Evolutionary conservation across 1,140 invertebrate species (phyloP).

Genomic region (Drosophila lacertosa): DNA sequence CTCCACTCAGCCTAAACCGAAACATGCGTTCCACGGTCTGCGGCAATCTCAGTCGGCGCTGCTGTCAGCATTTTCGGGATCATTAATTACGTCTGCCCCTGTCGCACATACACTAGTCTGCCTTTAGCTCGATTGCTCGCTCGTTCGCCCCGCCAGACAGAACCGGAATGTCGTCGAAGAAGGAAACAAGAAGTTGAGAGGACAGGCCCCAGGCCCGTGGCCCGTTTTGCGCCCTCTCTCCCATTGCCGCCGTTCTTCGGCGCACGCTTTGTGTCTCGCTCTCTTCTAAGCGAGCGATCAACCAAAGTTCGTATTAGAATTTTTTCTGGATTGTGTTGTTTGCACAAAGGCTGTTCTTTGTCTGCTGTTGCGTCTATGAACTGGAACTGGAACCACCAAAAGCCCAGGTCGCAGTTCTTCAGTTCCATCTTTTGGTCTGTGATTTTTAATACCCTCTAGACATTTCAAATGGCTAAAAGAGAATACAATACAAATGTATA

Average conservation of each 20-base stretch:
- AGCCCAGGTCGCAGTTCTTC: constrained; percentile 1
- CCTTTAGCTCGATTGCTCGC: constrained; percentile 1
- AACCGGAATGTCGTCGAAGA: constrained; percentile 75
- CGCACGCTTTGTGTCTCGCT: constrained; percentile 22
- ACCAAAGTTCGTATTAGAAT: constrained; percentile 58
- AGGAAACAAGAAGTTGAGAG: constrained; percentile 77
- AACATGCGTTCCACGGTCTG: constrained; percentile 63
- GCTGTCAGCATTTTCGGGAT: constrained; percentile 76
- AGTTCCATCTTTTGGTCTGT: constrained; percentile 4
- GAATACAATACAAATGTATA: neutral
- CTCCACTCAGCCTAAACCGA: constrained; percentile 32
- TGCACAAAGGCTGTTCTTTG: constrained; percentile 63
- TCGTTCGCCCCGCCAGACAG: constrained; percentile 22
- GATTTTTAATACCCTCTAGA: constrained; percentile 3
- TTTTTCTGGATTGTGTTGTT: constrained; percentile 30
- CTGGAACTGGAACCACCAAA: constrained; percentile 39
- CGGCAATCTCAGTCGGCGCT: constrained; percentile 25
- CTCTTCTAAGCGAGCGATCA: constrained; percentile 44
- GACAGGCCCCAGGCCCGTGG: constrained; percentile 14
- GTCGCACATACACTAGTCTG: constrained; percentile 16
- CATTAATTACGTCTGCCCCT: constrained; percentile 72
- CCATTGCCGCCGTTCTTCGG: constrained; percentile 15
- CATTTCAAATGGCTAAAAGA: neutral
- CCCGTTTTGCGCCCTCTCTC: constrained; percentile 37
- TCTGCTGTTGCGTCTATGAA: constrained; percentile 31